Conservation (phyloP, 1,140 invertebrate species). For the Hirudo medicinalis region DNA sequence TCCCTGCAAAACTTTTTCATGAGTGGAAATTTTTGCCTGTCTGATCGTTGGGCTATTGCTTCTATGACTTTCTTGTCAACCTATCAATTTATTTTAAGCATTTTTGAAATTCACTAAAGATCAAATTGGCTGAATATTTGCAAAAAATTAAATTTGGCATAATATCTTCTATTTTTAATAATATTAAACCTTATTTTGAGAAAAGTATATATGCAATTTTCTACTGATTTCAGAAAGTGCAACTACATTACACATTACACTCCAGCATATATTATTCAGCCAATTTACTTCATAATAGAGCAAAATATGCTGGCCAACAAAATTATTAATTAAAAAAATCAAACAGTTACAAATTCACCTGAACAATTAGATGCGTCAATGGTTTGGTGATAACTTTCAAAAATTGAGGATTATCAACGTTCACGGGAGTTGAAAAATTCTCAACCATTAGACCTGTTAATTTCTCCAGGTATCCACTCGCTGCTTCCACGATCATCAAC, state of each 20-base stretch:
- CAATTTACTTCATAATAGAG: too few relatives aligned
- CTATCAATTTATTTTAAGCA: slow-evolving; percentile 26
- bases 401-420: slow-evolving; percentile 31
- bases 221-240: too few relatives aligned
- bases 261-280: too few relatives aligned
- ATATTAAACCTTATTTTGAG: too few relatives aligned
- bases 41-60: slow-evolving; percentile 32
- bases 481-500: slow-evolving; percentile 43
- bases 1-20: background rate
- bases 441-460: slow-evolving; percentile 7
- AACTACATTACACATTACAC: too few relatives aligned
- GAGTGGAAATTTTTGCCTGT: slow-evolving; percentile 24
- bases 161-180: too few relatives aligned
- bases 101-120: too few relatives aligned
- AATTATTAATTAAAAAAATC: too few relatives aligned
- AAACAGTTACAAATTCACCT: slow-evolving; percentile 29
- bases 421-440: background rate
- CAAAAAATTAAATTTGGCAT: too few relatives aligned
- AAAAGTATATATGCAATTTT: too few relatives aligned
- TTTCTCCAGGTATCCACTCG: slow-evolving; percentile 27
- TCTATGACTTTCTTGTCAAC: slow-evolving; percentile 42
- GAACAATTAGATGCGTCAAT: slow-evolving; percentile 43
- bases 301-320: too few relatives aligned
- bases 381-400: slow-evolving; percentile 45
- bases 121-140: too few relatives aligned